Percentiles rank a stretch among this genome's conserved stretches.
Evolutionary conservation across 2,797 vertebrate species (phyloP).

Genomic region (Strix occidentalis): DNA sequence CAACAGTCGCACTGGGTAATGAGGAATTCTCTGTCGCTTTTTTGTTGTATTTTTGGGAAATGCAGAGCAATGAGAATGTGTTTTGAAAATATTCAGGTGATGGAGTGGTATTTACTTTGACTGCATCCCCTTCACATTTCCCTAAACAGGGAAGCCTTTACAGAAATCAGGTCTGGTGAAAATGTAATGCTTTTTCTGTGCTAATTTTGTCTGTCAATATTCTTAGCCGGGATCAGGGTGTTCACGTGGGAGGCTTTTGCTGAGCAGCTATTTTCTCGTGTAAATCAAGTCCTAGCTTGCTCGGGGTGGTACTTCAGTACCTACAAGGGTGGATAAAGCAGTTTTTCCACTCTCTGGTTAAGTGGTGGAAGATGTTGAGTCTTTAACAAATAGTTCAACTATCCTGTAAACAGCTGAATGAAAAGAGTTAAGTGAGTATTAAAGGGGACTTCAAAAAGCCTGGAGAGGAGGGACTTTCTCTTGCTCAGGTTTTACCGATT

Average conservation of each 20-base stretch:
- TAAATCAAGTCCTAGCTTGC: not conserved
- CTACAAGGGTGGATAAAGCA: not conserved
- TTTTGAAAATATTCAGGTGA: not conserved
- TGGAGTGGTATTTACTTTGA: not conserved
- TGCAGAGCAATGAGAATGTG: not conserved
- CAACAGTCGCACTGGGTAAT: accelerated
- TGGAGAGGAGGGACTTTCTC: not conserved
- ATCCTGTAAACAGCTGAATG: not conserved
- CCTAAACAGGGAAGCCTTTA: accelerated
- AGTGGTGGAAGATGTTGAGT: not conserved
- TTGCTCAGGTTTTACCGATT: not conserved
- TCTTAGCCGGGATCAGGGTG: not conserved
- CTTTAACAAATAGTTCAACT: not conserved
- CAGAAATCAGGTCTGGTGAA: not conserved
- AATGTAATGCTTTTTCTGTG: not conserved
- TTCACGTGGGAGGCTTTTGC: not conserved
- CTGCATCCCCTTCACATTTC: not conserved
- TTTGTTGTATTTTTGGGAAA: not conserved
- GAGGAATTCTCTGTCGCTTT: accelerated
- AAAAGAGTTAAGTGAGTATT: not conserved
- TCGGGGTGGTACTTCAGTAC: not conserved
- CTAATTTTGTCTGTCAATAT: not conserved
- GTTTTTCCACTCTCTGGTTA: not conserved
- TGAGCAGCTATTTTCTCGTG: not conserved
- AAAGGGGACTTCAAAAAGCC: not conserved